Evolutionary conservation across 2,797 vertebrate species (phyloP), one percentile per base, ranked within the genome.

Genomic region (Falco novaeseelandiae): DNA sequence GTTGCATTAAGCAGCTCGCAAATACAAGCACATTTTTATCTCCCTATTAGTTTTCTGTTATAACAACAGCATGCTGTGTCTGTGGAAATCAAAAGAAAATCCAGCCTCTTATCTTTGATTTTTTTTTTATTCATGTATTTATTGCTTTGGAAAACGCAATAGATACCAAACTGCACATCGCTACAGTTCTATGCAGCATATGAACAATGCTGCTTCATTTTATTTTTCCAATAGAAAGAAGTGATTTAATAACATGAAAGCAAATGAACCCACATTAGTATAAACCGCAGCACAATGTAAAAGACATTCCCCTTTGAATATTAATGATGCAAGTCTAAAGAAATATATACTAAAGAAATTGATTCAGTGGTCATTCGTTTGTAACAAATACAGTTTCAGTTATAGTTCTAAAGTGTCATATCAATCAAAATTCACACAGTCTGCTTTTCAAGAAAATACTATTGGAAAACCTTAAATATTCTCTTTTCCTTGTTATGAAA

Each of bases 351-450:
- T 87, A 80, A 84, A 95, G 79, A 89, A 94, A 94, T 80, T 77
- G 94, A 92, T 96, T 95, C 90, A 96, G 74, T 89, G 94, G 94
- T 93, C 88, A 93, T 52, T 94, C 90, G 20, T 57, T 94, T 77
- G 90, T 90, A 92, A 97, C 83, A 97, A 94, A 96, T 87, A 95
- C 52, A 77, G 74, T 95, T 95, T 93, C 87, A 73, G 95, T 88
- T 94, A 76, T 40, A 93, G 61, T 72, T 87, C 66, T 85, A 44
- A 93, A 85, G 57, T 51, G 83, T 84, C 77, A 52, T 69, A 96
- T 96, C 90, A 91, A 94, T 95, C 91, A 94, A 95, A 95, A 96
- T 89, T 77, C 95, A 92, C 67, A 91, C 7, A 74, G 88, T 18
- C 40, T 93, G 71, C 70, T 89, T 92, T 95, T 87, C 48, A 69